These are phyloP conservation scores for Acleris emargana DNA, from an alignment of 2,888 invertebrate genomes.

Conservation along the genomic window DNA sequence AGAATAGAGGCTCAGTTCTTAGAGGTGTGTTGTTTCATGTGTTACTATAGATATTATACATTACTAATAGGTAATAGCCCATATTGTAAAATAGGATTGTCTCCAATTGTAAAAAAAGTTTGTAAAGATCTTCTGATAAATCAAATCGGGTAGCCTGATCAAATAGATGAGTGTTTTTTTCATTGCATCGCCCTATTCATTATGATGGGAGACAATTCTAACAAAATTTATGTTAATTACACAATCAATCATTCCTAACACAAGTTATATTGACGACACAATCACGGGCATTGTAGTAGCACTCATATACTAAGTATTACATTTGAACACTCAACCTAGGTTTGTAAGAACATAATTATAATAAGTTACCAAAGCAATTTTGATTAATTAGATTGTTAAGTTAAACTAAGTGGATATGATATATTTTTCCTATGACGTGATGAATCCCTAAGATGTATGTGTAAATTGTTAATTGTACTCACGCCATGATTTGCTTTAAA, in stretches of 20 bases:
- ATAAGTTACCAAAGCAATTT: slow-evolving; percentile 83
- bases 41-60: neutral
- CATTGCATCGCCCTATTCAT: neutral
- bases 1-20: neutral
- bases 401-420: slow-evolving; percentile 54
- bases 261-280: neutral
- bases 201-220: neutral
- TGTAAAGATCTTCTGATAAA: too few species aligned
- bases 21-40: neutral
- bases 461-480: slow-evolving; percentile 40
- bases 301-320: slow-evolving; percentile 38
- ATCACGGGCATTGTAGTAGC: neutral
- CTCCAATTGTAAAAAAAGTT: neutral
- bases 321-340: slow-evolving; percentile 50
- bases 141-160: too few species aligned
- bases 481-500: slow-evolving; percentile 66
- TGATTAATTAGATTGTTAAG: slow-evolving; percentile 52
- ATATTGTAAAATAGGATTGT: neutral
- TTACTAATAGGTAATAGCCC: neutral
- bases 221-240: too few species aligned
- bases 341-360: slow-evolving; percentile 55
- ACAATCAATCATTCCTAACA: too few species aligned
- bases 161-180: neutral
- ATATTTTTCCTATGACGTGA: slow-evolving; percentile 70
- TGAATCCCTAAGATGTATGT: slow-evolving; percentile 51